Percentiles rank a stretch among this genome's conserved stretches.
phyloP scores from a whole-genome alignment of 2,797 vertebrate genomes.

The Enteromius afrohamiltoni region DNA sequence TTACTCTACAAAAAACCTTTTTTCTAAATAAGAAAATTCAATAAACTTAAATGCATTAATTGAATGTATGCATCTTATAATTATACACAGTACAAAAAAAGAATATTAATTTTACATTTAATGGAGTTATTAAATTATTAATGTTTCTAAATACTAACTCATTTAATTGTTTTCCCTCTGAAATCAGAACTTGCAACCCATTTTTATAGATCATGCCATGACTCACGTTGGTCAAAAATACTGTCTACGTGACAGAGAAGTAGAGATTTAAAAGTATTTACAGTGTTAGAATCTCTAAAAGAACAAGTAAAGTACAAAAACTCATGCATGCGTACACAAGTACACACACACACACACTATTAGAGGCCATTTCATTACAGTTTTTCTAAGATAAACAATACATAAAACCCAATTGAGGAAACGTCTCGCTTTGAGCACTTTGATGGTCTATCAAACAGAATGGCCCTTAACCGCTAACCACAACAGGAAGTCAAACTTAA shows the following conservation, averaged over 20 bases:
- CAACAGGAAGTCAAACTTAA: slow-evolving; percentile 25
- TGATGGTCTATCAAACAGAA: slow-evolving; percentile 8
- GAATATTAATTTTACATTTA: no score
- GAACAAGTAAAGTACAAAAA: not conserved
- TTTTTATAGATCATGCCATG: not conserved
- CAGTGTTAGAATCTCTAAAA: not conserved
- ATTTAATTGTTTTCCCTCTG: not conserved
- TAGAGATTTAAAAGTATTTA: not conserved
- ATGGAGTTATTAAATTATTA: not conserved
- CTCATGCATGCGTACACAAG: not conserved
- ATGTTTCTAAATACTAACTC: not conserved
- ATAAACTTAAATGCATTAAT: not conserved
- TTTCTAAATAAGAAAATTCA: not conserved
- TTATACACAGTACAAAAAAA: not conserved
- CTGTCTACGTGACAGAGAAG: not conserved
- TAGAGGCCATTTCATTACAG: not conserved
- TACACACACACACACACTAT: not conserved
- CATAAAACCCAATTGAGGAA: slow-evolving; percentile 3
- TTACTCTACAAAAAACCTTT: not conserved
- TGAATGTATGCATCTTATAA: not conserved
- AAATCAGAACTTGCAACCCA: not conserved
- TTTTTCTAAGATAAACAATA: not conserved
- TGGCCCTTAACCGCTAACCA: not conserved
- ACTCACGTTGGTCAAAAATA: not conserved
- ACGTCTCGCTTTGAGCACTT: not conserved